These are phyloP conservation scores for Embidobia sp. DNA, from an alignment of 2,888 invertebrate genomes.

Conservation along the genomic window DNA sequence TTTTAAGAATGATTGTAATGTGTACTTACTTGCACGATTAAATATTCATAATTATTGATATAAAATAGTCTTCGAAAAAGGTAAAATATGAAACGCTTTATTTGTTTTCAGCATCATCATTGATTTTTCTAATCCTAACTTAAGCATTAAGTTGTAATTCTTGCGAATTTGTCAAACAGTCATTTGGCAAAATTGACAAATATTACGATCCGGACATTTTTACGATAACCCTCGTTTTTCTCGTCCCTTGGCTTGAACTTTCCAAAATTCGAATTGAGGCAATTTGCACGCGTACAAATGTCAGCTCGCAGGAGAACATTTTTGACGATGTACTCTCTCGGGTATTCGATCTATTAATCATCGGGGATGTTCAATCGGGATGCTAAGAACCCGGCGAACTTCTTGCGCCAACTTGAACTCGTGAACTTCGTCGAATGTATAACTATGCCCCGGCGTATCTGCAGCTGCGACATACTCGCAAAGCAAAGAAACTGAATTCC, in stretches of 20 bases:
- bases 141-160: no score
- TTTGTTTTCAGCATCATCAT: no score
- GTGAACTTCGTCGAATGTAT: conserved; percentile 50
- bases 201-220: no score
- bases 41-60: no score
- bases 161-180: no score
- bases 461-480: conserved; percentile 47
- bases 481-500: conserved; percentile 55
- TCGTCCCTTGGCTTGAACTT: not conserved
- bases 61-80: no score
- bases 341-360: conserved; percentile 50
- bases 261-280: conserved; percentile 10
- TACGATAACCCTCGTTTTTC: no score
- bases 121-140: no score
- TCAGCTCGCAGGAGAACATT: conserved; percentile 21
- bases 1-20: no score
- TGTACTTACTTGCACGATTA: no score
- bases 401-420: conserved; percentile 48
- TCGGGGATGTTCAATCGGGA: conserved; percentile 40
- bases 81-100: no score
- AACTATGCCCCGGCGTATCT: conserved; percentile 25
- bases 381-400: conserved; percentile 43
- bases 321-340: conserved; percentile 29
- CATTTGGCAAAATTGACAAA: no score
- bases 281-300: conserved; percentile 28